Evolutionary conservation across 2,888 invertebrate genomes (phyloP).

Genomic region (Rotaria magnacalcarata): DNA sequence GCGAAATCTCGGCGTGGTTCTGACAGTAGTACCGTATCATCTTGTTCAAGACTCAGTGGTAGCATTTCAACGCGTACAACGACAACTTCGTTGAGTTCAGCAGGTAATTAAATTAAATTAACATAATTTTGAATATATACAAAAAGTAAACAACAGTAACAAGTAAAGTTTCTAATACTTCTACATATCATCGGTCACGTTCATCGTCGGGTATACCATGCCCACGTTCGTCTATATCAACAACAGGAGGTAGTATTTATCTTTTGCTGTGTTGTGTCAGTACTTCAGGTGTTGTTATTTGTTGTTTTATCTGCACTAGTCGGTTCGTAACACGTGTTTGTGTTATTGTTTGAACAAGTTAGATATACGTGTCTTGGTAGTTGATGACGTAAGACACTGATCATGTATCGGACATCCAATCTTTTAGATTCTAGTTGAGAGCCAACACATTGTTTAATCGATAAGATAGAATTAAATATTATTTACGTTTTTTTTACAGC

Average conservation of each 20-base stretch:
- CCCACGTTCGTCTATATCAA: neutral
- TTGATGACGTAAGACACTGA: neutral
- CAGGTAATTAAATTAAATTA: neutral
- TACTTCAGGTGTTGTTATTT: neutral
- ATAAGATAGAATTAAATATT: neutral
- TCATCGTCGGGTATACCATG: neutral
- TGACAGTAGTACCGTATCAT: neutral
- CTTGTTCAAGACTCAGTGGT: neutral
- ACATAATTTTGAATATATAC: neutral
- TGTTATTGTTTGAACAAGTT: neutral
- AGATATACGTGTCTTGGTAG: neutral
- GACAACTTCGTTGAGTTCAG: neutral
- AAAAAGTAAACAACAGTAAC: neutral
- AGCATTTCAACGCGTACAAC: neutral
- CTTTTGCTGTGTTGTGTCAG: neutral
- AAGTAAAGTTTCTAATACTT: neutral
- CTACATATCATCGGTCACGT: neutral
- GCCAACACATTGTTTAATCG: neutral
- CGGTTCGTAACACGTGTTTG: neutral
- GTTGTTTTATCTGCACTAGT: neutral
- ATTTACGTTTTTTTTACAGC: neutral
- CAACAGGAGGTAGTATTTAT: conserved; percentile 14
- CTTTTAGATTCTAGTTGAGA: neutral
- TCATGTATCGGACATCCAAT: neutral
- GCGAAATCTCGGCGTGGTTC: neutral